Percentiles rank a stretch among this genome's conserved stretches.
Evolutionary conservation across 2,797 vertebrate species (phyloP).

Genomic region (Coccyzus lansbergi): DNA sequence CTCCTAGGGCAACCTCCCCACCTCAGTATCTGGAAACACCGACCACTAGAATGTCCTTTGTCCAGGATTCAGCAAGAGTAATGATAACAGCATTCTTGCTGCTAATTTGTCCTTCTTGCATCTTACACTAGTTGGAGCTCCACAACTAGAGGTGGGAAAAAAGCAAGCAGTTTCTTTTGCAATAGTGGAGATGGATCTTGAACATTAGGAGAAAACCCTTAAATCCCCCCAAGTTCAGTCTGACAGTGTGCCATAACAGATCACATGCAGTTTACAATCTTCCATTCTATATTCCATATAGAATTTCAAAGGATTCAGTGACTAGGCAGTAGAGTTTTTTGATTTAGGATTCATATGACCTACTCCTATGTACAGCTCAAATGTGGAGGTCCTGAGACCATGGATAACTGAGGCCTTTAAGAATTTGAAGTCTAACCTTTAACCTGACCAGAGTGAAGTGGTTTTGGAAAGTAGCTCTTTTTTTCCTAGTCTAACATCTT

Average conservation of each 20-base stretch:
- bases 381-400: fast-evolving
- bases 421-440: not conserved
- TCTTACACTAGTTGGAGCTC: not conserved
- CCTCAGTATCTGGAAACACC: not conserved
- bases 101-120: not conserved
- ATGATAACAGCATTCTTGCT: not conserved
- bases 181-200: not conserved
- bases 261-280: not conserved
- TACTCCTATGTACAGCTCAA: not conserved
- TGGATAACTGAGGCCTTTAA: not conserved
- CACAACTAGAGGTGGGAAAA: not conserved
- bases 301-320: not conserved
- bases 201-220: not conserved
- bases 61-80: not conserved
- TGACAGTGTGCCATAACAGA: not conserved
- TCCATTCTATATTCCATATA: not conserved
- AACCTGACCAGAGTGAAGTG: not conserved
- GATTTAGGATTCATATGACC: not conserved
- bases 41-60: not conserved
- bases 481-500: not conserved
- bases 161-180: not conserved
- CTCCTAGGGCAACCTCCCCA: not conserved
- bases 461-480: not conserved
- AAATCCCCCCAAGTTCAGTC: not conserved
- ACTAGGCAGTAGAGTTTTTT: not conserved